Evolutionary conservation across 2,797 vertebrate genomes (phyloP), one percentile per base, ranked within the genome.

Genomic region (Periparus ater): DNA sequence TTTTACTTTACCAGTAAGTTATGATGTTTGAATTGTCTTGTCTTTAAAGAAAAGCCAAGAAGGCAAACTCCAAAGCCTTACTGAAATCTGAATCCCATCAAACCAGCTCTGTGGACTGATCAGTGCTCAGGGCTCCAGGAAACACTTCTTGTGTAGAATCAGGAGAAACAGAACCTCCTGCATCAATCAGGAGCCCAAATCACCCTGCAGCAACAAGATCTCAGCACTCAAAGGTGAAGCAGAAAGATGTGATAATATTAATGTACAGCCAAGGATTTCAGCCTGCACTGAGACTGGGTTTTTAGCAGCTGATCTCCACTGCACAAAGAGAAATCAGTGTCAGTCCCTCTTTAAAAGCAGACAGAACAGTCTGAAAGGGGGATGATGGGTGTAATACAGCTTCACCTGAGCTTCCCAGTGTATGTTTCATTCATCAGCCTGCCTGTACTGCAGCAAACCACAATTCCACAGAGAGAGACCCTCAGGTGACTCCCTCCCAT

Each of bases 1-100:
- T 96, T 95, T 85, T 71, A 84, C 73, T 97, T 94, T 72, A 95
- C 42, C 77, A 79, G 74, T 42, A 93, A 94, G 45, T 91, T 85
- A 82, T 2, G 42, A 73, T 65, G 73, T 47, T 85, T 51, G 60
- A 83, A 91, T 80, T 89, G 77, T 57, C 75, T 83, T 42, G 45
- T 80, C 89, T 94, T 90, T 76, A 63, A 88, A 88, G 79, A 67
- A 76, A 62, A 95, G 87, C 72, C 96, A 92, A 86, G 87, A n/a
- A 47, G 55, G 51, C 62, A 88, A 88, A 53, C 67, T 86, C 92
- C 72, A 70, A 93, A 87, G 85, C 71, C 36, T 65, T 6, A 29
- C 7, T 65, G 71, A 44, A 57, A 89, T 79, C 10, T 68, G 61
- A 94, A 85, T 61, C 40, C 5, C 30, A 74, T 7, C 74, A 91